Conservation (phyloP, 2,797 vertebrate species). For the Eleutherodactylus coqui region DNA sequence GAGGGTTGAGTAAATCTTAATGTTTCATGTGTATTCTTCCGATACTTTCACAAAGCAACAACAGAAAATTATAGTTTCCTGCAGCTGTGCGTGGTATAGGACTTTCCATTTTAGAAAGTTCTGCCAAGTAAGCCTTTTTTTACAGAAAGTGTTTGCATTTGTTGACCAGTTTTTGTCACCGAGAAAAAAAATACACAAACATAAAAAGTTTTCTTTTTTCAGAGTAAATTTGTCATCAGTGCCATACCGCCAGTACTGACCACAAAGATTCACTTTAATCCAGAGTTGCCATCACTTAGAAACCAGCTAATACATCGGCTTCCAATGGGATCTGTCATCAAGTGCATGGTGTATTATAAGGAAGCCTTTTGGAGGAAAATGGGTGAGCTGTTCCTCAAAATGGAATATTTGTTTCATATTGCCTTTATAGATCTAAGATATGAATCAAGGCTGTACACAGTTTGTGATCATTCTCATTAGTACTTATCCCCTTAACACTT, state of each 20-base stretch:
- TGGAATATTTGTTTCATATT: background rate
- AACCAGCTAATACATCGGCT: constrained; percentile 83
- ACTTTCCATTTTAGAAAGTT: too few relatives aligned
- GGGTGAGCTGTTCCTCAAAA: constrained; percentile 69
- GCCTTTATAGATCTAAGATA: background rate
- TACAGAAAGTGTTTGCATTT: background rate
- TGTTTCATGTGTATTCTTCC: too few relatives aligned
- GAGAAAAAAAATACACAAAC: background rate
- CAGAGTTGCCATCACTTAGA: constrained; percentile 78
- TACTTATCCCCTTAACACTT: too few relatives aligned
- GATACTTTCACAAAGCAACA: too few relatives aligned
- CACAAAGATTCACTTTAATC: constrained; percentile 79
- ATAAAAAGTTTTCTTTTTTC: constrained; percentile 53
- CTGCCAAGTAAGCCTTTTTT: too few relatives aligned
- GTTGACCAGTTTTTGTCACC: background rate
- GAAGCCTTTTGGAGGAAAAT: constrained; percentile 81
- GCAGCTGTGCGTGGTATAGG: too few relatives aligned
- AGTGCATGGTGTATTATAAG: constrained; percentile 84
- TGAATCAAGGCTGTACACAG: background rate
- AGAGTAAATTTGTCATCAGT: constrained; percentile 78
- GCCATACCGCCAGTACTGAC: constrained; percentile 80
- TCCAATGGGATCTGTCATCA: constrained; percentile 83
- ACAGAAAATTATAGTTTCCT: too few relatives aligned
- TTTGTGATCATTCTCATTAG: background rate
- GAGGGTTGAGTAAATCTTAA: too few relatives aligned